A percentile compares a stretch with the other conserved stretches of the same genome.
Conservation (phyloP, 2,113 vertebrate species). For the Chlamydotis undulata region DNA sequence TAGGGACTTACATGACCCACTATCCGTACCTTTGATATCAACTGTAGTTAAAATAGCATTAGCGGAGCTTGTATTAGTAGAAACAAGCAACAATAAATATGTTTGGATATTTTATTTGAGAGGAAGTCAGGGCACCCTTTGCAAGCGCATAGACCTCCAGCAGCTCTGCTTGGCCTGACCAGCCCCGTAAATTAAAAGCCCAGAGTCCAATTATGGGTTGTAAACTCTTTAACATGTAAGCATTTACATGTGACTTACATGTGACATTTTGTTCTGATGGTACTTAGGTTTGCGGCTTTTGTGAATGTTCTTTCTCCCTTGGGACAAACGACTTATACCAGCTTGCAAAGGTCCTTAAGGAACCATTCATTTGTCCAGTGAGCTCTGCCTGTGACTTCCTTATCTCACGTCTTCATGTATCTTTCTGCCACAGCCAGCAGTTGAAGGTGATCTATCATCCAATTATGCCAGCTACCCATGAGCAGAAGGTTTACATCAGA, state of each 20-base stretch:
- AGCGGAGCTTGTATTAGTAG: not conserved
- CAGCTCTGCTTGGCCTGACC: not conserved
- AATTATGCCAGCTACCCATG: not conserved
- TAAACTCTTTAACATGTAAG: not conserved
- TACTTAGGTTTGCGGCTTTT: not conserved
- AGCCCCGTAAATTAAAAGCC: not conserved
- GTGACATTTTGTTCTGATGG: not conserved
- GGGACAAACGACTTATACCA: not conserved
- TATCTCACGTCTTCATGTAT: constrained; percentile 5
- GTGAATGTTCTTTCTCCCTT: not conserved
- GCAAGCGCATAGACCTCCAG: not conserved
- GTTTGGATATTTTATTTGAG: not conserved
- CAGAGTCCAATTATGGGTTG: not conserved
- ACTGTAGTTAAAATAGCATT: not conserved
- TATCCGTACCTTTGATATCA: not conserved
- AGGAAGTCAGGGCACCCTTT: not conserved
- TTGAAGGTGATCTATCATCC: not conserved
- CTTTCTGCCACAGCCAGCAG: constrained; percentile 7
- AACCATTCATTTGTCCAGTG: not conserved
- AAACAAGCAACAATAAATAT: not conserved
- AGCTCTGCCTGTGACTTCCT: not conserved
- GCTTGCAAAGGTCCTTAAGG: not conserved
- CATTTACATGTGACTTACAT: too few species aligned
- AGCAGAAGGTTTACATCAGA: not conserved
- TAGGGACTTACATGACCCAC: not conserved